A percentile compares a stretch with the other conserved stretches of the same genome.
These are phyloP conservation scores for Pentamera pediparva DNA, from an alignment of 53 echinoderm and acorn worm genomes.

Conservation along the genomic window DNA sequence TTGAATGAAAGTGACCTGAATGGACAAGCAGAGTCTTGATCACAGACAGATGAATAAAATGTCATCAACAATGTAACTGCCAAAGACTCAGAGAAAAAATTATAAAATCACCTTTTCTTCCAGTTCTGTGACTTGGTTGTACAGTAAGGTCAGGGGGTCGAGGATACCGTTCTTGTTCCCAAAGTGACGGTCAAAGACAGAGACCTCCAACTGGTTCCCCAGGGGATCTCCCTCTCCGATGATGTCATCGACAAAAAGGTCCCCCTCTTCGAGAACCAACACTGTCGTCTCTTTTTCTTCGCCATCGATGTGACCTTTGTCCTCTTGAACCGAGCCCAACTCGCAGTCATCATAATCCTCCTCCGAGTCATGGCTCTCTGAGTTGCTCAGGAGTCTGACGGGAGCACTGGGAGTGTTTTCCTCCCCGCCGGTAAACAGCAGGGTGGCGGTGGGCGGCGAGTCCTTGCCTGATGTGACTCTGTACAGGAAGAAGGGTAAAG, in stretches of 20 bases:
- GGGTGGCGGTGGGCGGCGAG: constrained; percentile 74
- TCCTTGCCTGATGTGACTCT: constrained; percentile 40
- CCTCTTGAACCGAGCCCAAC: constrained; percentile 4
- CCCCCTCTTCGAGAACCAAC: constrained; percentile 4
- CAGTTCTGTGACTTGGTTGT: constrained; percentile 74
- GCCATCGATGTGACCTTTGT: constrained; percentile 22
- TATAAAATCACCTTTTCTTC: constrained; percentile 75
- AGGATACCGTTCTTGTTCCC: constrained; percentile 32
- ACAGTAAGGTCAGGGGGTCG: constrained; percentile 57
- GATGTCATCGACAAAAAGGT: neutral
- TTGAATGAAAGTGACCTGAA: no score
- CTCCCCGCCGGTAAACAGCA: constrained; percentile 59
- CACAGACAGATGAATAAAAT: no score
- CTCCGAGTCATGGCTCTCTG: neutral
- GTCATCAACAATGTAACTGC: no score
- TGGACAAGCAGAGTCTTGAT: no score
- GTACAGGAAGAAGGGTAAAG: no score
- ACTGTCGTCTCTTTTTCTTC: constrained; percentile 33
- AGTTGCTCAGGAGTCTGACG: no score
- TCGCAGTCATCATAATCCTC: neutral
- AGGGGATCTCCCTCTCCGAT: neutral
- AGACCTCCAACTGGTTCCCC: constrained; percentile 27
- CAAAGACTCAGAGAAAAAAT: neutral
- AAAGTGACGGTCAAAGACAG: constrained; percentile 52
- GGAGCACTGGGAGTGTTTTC: neutral